Evolutionary conservation across 1,140 invertebrate species (phyloP).

Genomic region (Pogonognathellus flavescens): DNA sequence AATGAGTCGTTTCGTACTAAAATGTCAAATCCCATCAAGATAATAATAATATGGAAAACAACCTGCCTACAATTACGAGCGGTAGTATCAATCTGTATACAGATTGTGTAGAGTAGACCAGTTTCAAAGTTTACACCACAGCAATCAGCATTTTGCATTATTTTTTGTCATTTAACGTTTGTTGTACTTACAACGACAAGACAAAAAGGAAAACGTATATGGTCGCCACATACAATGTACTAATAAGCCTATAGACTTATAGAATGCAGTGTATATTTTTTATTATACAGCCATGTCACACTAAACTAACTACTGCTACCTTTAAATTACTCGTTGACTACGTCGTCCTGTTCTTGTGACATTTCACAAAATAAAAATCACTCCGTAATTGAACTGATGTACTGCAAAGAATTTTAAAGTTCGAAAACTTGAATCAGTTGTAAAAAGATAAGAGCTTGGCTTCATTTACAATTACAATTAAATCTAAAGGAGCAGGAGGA

Average conservation of each 20-base stretch:
- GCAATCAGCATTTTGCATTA: not conserved
- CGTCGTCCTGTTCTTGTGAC: too few species aligned
- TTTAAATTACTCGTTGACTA: not conserved
- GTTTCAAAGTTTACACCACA: not conserved
- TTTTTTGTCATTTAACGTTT: not conserved
- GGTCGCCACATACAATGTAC: not conserved
- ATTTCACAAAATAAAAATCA: too few species aligned
- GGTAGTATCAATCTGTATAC: not conserved
- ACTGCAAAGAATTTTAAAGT: too few species aligned
- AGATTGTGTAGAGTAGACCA: not conserved
- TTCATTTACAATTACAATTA: too few species aligned
- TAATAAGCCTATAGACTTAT: not conserved
- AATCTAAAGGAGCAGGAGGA: too few species aligned
- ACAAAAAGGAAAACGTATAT: not conserved
- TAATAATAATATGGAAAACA: not conserved
- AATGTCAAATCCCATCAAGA: not conserved
- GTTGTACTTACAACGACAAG: not conserved
- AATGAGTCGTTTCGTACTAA: not conserved
- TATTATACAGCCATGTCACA: not conserved
- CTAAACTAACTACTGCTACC: not conserved
- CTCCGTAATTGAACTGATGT: too few species aligned
- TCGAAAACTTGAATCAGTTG: too few species aligned
- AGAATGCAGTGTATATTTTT: not conserved
- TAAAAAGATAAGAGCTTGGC: too few species aligned
- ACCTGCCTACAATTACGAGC: not conserved